These are phyloP conservation scores for Mesocricetus auratus DNA, from an alignment of 2,113 vertebrate species.

Conservation along the genomic window DNA sequence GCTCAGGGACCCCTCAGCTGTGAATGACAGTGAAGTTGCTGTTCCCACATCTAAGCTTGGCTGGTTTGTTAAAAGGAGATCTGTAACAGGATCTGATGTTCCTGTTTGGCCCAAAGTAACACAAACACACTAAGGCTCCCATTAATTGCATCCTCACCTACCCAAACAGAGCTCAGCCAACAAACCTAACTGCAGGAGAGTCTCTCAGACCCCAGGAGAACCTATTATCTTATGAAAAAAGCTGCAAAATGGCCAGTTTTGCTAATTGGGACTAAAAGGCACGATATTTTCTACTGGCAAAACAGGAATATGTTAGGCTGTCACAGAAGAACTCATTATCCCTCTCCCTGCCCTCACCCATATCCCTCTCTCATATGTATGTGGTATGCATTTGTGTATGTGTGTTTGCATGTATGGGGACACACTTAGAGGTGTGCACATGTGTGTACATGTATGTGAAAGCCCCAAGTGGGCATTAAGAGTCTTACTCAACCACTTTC, in stretches of 20 bases:
- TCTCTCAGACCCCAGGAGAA: not conserved
- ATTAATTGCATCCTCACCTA: not conserved
- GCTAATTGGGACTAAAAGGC: conserved; percentile 8
- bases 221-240: not conserved
- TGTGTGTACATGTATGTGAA: not conserved
- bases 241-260: not conserved
- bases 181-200: not conserved
- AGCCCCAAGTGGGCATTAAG: not conserved
- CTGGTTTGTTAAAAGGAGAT: not conserved
- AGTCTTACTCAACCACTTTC: not conserved
- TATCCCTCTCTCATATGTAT: not conserved
- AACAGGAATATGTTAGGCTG: not conserved
- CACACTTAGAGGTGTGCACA: not conserved
- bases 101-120: not conserved
- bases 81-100: not conserved
- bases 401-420: not conserved
- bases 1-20: not conserved
- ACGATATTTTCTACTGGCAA: not conserved
- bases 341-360: not conserved
- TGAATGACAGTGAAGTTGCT: not conserved
- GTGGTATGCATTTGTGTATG: not conserved
- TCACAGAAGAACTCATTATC: not conserved
- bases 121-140: not conserved
- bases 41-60: not conserved
- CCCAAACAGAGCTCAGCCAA: not conserved